phyloP scores from a whole-genome alignment of 2,888 invertebrate species.

The Acrobasis repandana region DNA sequence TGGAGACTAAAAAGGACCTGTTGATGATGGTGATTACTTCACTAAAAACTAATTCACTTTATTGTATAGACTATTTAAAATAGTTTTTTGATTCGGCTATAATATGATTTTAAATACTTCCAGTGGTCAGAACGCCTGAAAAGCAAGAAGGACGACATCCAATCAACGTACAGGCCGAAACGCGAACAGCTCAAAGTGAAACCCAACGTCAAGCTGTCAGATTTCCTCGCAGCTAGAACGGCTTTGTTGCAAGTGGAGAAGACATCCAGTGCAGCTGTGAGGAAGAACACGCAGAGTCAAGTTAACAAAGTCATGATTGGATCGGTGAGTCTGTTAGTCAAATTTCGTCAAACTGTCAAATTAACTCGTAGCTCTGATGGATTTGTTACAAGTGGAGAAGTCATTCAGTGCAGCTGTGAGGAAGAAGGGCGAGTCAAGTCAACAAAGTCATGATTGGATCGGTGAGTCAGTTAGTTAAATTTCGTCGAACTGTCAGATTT shows the following conservation, averaged over 20 bases:
- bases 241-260: slow-evolving; percentile 95
- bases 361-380: slow-evolving; percentile 92
- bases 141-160: slow-evolving; percentile 88
- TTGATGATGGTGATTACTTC: no score
- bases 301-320: slow-evolving; percentile 96
- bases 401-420: no score
- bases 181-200: slow-evolving; percentile 73
- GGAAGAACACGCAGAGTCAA: slow-evolving; percentile 91
- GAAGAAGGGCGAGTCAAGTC: no score
- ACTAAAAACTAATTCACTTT: no score
- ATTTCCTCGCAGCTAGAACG: slow-evolving; percentile 92
- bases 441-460: slow-evolving; percentile 95
- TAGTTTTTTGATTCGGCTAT: no score
- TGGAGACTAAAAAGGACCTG: no score
- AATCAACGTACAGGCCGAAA: slow-evolving; percentile 68
- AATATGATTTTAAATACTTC: neutral
- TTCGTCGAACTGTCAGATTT: slow-evolving; percentile 90
- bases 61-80: no score
- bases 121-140: slow-evolving; percentile 93
- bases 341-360: slow-evolving; percentile 89
- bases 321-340: slow-evolving; percentile 80
- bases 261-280: slow-evolving; percentile 92
- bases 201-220: slow-evolving; percentile 87
- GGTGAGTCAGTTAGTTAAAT: slow-evolving; percentile 81
- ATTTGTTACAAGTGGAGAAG: slow-evolving; percentile 92